phyloP scores from a whole-genome alignment of 2,888 invertebrate species.

The Serripes groenlandicus region DNA sequence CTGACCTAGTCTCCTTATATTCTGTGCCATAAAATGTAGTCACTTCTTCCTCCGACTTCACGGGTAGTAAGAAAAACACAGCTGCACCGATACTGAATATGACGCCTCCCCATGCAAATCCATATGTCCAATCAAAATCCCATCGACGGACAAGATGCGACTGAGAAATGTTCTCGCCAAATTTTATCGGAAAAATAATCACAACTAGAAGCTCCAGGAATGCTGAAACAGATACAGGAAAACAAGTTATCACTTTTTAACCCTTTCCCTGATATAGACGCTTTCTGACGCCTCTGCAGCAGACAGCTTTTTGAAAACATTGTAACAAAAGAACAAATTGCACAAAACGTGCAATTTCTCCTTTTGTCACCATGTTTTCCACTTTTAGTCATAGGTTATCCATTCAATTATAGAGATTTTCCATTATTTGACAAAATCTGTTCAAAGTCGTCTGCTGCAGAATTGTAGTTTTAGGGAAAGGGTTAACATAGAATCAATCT shows the following conservation, averaged over 20 bases:
- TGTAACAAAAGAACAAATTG: not conserved
- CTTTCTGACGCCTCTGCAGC: not conserved
- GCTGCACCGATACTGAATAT: conserved; percentile 75
- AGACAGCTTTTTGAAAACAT: not conserved
- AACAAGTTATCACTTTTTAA: too few species aligned
- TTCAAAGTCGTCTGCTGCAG: too few species aligned
- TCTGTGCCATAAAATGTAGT: conserved; percentile 21
- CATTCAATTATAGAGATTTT: too few species aligned
- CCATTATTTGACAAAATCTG: too few species aligned
- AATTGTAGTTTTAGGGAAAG: too few species aligned
- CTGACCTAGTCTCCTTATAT: conserved; percentile 15
- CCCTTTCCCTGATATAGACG: not conserved
- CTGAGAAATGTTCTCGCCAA: conserved; percentile 70
- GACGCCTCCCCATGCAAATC: conserved; percentile 78
- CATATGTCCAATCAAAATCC: conserved; percentile 80
- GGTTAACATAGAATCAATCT: too few species aligned
- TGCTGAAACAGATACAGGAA: conserved; percentile 69
- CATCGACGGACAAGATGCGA: conserved; percentile 62
- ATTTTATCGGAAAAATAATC: conserved; percentile 78
- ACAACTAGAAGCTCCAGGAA: conserved; percentile 72
- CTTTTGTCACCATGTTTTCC: not conserved
- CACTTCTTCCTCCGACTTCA: conserved; percentile 27
- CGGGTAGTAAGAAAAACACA: conserved; percentile 73
- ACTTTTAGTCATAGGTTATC: too few species aligned
- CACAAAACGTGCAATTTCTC: not conserved